These are phyloP conservation scores for Orchesella cincta DNA, from an alignment of 1,140 invertebrate species.

Conservation along the genomic window DNA sequence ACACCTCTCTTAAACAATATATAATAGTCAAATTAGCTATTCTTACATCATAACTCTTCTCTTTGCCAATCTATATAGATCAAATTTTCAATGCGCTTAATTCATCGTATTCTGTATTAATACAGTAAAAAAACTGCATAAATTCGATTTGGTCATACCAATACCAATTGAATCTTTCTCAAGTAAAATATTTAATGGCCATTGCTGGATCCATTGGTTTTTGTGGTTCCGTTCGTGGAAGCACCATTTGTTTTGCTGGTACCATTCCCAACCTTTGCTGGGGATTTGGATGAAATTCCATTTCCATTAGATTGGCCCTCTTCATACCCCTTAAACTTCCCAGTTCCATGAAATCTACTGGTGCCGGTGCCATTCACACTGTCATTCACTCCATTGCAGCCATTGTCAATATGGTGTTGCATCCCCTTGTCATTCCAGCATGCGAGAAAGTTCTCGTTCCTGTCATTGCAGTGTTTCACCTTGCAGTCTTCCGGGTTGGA, in stretches of 20 bases:
- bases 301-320: not conserved
- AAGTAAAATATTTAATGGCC: not conserved
- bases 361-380: not conserved
- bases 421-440: not conserved
- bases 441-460: constrained; percentile 27
- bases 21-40: no score
- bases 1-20: no score
- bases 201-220: not conserved
- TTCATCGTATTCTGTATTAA: no score
- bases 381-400: not conserved
- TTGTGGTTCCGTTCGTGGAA: not conserved
- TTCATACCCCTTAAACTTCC: constrained; percentile 1
- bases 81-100: no score
- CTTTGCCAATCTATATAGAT: no score
- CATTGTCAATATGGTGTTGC: not conserved
- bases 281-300: not conserved
- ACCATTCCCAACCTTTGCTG: not conserved
- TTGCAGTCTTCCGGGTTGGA: not conserved
- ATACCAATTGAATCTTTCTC: no score
- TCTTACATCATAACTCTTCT: no score
- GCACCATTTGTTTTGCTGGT: not conserved
- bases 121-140: no score
- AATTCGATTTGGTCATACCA: no score
- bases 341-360: not conserved
- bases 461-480: not conserved